Percentiles rank a stretch among this genome's conserved stretches.
phyloP scores from a whole-genome alignment of 2,113 vertebrate genomes.

The Microtus richardsoni region DNA sequence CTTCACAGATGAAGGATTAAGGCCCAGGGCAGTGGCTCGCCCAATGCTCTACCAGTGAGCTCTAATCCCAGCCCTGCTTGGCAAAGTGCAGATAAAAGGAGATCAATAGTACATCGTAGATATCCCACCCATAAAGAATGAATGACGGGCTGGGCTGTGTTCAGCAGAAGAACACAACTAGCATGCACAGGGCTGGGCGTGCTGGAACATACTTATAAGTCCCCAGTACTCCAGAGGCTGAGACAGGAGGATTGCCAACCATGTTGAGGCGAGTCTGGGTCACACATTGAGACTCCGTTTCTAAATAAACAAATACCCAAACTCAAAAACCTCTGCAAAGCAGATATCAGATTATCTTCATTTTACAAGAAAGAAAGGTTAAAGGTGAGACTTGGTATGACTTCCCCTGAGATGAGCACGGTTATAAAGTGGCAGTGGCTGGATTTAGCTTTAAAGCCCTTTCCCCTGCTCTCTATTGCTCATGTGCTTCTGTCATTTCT shows the following conservation, averaged over 20 bases:
- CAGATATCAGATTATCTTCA: slow-evolving; percentile 14
- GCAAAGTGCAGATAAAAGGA: background rate
- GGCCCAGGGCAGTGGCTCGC: background rate
- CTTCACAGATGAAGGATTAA: slow-evolving; percentile 22
- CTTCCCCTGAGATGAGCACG: background rate
- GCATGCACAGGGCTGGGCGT: background rate
- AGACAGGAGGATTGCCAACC: background rate
- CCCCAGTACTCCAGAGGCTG: background rate
- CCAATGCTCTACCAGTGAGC: background rate
- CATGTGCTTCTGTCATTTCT: background rate
- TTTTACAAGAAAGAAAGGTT: slow-evolving; percentile 5
- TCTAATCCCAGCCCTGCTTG: background rate
- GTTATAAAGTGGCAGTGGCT: background rate
- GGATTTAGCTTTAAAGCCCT: slow-evolving; percentile 13
- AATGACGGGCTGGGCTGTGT: background rate
- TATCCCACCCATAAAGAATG: background rate
- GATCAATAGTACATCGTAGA: background rate
- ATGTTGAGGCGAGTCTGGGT: background rate
- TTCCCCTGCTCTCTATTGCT: background rate
- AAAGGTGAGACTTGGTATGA: background rate
- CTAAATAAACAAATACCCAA: background rate
- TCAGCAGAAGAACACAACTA: background rate
- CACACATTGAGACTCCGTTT: background rate
- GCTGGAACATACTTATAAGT: background rate
- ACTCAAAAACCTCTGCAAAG: background rate